Base-by-base conservation (phyloP, 1,140 invertebrate species). In the Microplitis demolitor region DNA sequence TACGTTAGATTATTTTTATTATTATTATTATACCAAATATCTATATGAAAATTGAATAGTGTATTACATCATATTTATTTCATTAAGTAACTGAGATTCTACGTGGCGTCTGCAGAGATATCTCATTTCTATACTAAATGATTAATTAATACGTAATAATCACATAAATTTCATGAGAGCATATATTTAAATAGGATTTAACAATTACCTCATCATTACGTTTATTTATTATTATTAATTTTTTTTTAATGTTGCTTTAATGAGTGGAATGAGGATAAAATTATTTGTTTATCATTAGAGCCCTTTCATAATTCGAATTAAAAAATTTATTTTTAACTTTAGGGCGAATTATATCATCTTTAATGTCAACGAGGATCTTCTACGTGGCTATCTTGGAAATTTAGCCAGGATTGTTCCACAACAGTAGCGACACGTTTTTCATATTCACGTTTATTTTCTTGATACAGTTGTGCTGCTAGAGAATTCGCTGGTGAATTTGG, bases 401-500 rank as follows among this genome's bases (percentile, higher is more conserved):
- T 90, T 66, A 90, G 81, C 90, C 90, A 91, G 53, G 89, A 90
- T 77, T 92, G 90, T 83, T 92, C 91, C 14, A 92, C 92, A 79
- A 91, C 90, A 33, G 90, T 89, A 35, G 91, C 89, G 45, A 93
- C 92, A 78, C 91, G 84, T 77, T 92, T 92, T 78, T 93, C 92
- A 77, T 92, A 93, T 77, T 93, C 91, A 39, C 90, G 84, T 72
- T 90, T 88, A 82, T 91, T 91, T 77, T 91, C 90, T 79, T 90
- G 89, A 79, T 92, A 92, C 66, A 93, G 87, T 81, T 92, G 91
- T 9, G 92, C 92, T 58, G 91, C 92, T 76, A 91, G 80, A 66
- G 90, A 91, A 84, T 93, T 93, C 14, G 91, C 91, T 45, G 91
- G 92, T 69, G 90, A 91, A 79, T 93, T 93, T 53, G 91, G 91